These are phyloP conservation scores for Caenorhabditis tropicalis DNA, from an alignment of 1,140 invertebrate genomes.

Conservation along the genomic window DNA sequence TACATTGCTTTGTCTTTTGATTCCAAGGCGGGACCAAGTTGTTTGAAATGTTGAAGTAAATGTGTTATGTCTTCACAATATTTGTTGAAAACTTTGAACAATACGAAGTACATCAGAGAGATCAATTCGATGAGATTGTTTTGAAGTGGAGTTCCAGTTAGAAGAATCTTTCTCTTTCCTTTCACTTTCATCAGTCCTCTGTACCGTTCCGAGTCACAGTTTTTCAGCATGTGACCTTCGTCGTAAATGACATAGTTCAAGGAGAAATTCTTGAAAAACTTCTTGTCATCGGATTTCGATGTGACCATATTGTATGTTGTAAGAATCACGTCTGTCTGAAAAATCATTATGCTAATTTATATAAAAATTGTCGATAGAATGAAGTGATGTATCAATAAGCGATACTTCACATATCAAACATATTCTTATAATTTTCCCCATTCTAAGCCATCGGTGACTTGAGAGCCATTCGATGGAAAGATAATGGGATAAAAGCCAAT, in stretches of 20 bases:
- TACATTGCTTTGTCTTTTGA: conserved; percentile 55
- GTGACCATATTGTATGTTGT: conserved; percentile 75
- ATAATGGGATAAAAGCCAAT: background rate
- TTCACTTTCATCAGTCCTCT: conserved; percentile 82
- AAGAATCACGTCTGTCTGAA: conserved; percentile 62
- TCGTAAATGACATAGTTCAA: conserved; percentile 94
- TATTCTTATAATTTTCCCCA: background rate
- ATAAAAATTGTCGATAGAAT: background rate
- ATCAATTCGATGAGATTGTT: conserved; percentile 94
- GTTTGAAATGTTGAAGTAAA: conserved; percentile 79
- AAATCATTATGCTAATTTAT: background rate
- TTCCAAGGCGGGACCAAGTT: background rate
- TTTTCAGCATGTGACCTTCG: conserved; percentile 96
- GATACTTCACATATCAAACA: background rate
- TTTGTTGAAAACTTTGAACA: conserved; percentile 89
- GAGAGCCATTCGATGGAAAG: background rate
- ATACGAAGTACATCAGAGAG: conserved; percentile 91
- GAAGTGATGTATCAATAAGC: background rate
- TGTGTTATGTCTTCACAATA: conserved; percentile 87
- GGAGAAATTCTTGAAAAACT: conserved; percentile 85
- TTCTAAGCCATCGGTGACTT: background rate
- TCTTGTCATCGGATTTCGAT: conserved; percentile 85
- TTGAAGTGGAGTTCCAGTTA: conserved; percentile 79
- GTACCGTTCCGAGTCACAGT: conserved; percentile 90
- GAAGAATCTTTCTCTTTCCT: conserved; percentile 68